These are phyloP conservation scores for Spodoptera frugiperda DNA, from an alignment of 1,140 invertebrate genomes.

Conservation along the genomic window DNA sequence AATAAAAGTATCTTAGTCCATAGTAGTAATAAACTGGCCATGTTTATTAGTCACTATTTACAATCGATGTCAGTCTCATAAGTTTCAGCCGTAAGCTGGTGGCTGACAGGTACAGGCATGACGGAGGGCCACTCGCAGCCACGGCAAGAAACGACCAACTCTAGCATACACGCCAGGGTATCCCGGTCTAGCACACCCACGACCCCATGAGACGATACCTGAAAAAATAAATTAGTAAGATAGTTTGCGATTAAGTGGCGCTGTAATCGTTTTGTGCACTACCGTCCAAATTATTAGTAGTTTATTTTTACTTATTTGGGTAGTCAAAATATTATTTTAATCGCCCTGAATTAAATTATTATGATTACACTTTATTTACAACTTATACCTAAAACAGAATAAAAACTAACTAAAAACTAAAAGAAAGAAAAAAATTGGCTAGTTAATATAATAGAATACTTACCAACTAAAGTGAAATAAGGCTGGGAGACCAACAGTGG, in stretches of 20 bases:
- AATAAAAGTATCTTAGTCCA: not conserved
- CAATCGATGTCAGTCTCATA: not conserved
- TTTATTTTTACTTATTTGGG: no score
- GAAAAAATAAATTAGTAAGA: slow-evolving; percentile 14
- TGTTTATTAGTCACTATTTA: not conserved
- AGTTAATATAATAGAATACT: no score
- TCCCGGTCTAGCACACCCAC: slow-evolving; percentile 91
- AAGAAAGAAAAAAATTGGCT: no score
- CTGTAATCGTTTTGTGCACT: no score
- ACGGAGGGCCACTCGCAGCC: slow-evolving; percentile 73
- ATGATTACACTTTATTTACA: no score
- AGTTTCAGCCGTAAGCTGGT: slow-evolving; percentile 55
- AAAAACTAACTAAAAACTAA: no score
- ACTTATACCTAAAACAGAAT: no score
- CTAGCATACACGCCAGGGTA: slow-evolving; percentile 93
- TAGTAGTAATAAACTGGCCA: slow-evolving; percentile 16
- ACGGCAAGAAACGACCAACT: slow-evolving; percentile 90
- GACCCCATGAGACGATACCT: slow-evolving; percentile 93
- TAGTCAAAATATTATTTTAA: no score
- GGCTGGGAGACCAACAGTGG: slow-evolving; percentile 75
- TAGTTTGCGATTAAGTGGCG: no score
- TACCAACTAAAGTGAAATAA: slow-evolving; percentile 79
- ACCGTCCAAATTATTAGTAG: no score
- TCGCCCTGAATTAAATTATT: no score
- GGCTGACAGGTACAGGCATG: slow-evolving; percentile 76